Evolutionary conservation across 2,888 invertebrate species (phyloP), one percentile per base, ranked within the genome.

Genomic region (Limnephilus marmoratus): DNA sequence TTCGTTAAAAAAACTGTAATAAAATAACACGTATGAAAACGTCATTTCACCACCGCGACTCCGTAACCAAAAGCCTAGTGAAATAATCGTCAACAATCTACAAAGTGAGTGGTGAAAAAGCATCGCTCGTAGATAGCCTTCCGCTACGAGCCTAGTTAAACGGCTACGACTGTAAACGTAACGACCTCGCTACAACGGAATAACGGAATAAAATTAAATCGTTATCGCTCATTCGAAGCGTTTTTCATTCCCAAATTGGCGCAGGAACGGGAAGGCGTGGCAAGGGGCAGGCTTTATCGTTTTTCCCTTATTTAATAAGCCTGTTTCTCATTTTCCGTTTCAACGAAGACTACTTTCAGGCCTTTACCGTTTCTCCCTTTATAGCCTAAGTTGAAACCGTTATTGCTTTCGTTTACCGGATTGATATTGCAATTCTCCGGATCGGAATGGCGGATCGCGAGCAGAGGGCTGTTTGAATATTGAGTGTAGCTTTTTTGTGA

Each of bases 231-330:
- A 37, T 68, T 34, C 85, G 83, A 90, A 85, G 80, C 83, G 90
- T 90, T 92, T 92, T 88, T 82, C 90, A 92, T 83, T 88, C 68
- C 90, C 85, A 85, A 91, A 92, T 92, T 88, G 91, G 53, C 34
- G 41, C 37, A 81, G 90, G 37, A 92, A n/a, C 87, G 45, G 34
- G 87, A 87, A 87, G 92, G 92, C 92, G 90, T 41, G 81, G 45
- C 81, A 31, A 49, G 81, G 90, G 81, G n/a, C 81, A 13, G 34
- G 81, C 90, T 92, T 90, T 90, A 90, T 93, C 90, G 92, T 83
- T 92, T 93, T 93, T 85, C 93, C 93, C 89, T 91, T 90, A 93
- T 91, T 90, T 92, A 93, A 93, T 93, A 93, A 93, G 81, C 87
- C 83, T 45, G 87, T 91, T 86, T 90, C 90, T 90, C 92, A 85